Evolutionary conservation across 1,140 invertebrate genomes (phyloP), one percentile per base, ranked within the genome.

Genomic region (Cardiocondyla obscurior): DNA sequence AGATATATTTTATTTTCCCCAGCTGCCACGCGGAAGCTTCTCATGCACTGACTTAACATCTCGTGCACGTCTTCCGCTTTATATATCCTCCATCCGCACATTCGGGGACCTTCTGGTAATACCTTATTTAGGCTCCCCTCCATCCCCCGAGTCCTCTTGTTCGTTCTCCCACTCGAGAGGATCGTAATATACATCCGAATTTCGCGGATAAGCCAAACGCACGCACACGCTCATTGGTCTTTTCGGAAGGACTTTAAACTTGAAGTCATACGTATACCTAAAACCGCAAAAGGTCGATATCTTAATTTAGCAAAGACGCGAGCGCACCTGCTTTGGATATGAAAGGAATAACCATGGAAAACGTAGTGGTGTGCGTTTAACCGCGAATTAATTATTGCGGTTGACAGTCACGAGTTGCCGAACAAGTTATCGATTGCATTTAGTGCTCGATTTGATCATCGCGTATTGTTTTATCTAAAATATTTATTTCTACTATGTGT

Each of bases 21-120:
- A 67, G 49, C 33, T 72, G 36, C 28, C 39, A 77, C 74, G 12
- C 16, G 49, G 49, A 53, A 85, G 77, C 49, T 85, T 81, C 74
- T 60, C 79, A 67, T 84, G 77, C 76, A 90, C 88, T 89, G 88
- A 89, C 85, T 87, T 72, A 81, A 60, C 49, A 62, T 58, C 60
- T 25, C 55, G 30, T 36, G 57, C 73, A 72, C 39, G 39, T 70
- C 85, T 74, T 86, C 73, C 77, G 83, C 88, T 84, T 90, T 90
- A 89, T 90, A 90, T 89, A 89, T 88, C 81, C 85, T 64, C 81
- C 82, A 89, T 6, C 76, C 12, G 62, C 81, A 87, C 72, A 88
- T 84, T 89, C 88, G 77, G 55, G 33, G 69, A 84, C 62, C 81
- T 84, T 89, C 79, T 83, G 74, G 74, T 70, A 39, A 53, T 85